Evolutionary conservation across 2,797 vertebrate species (phyloP).

Genomic region (Bufotes viridis): DNA sequence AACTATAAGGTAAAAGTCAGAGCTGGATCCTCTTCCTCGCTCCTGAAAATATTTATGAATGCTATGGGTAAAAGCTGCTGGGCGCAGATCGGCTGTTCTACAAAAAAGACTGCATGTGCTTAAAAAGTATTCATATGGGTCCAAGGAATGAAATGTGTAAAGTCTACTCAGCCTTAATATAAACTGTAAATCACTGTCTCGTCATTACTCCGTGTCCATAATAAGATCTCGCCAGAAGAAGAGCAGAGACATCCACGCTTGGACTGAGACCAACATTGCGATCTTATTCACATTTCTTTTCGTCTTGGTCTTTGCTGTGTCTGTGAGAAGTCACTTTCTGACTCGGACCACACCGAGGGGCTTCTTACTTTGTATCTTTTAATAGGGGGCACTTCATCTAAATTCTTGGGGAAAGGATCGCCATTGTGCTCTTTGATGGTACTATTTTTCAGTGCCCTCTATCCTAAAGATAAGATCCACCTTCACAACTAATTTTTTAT

Average conservation of each 20-base stretch:
- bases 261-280: background rate
- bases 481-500: no score
- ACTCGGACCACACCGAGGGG: background rate
- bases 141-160: background rate
- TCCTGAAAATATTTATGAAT: conserved; percentile 4
- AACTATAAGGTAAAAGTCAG: no score
- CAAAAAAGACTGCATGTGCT: background rate
- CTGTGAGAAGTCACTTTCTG: background rate
- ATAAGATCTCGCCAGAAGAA: background rate
- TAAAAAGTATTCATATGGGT: conserved; percentile 9
- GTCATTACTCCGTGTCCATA: background rate
- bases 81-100: background rate
- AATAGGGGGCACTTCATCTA: background rate
- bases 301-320: background rate
- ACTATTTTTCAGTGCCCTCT: no score
- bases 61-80: background rate
- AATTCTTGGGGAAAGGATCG: background rate
- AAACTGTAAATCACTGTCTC: conserved; percentile 32
- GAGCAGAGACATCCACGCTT: background rate
- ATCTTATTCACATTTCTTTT: conserved; percentile 4
- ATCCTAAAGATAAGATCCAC: no score
- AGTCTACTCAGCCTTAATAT: background rate
- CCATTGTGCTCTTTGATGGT: background rate
- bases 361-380: background rate
- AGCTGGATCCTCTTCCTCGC: background rate